Evolutionary conservation across 2,113 vertebrate species (phyloP), one percentile per base, ranked within the genome.

Genomic region (Neolamprologus kungweensis): DNA sequence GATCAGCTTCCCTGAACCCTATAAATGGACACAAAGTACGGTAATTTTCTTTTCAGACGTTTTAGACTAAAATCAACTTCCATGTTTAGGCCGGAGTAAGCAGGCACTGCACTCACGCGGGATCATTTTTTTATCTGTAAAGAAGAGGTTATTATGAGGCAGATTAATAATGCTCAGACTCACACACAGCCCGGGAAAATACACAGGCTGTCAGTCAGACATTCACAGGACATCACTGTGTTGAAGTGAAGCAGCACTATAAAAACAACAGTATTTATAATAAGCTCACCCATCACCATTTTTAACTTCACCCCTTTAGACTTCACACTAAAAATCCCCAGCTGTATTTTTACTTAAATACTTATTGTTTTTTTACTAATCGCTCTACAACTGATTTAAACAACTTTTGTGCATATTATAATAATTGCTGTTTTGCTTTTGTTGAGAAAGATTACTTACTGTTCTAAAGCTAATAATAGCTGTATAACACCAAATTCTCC

Each of bases 1-100:
- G 84, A 85, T 79, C 81, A 84, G 82, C 65, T 91, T 93, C 84
- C 82, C 78, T 84, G 75, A 85, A 80, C 58, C 33, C 71, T 81
- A 79, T 73, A 87, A 85, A 94, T 71, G 12, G 58, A 71, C 5
- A 3, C 63, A 19, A 68, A 80, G 28, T 23, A 21, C 57, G 9
- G 47, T 42, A 28, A 80, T 82, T 78, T 89, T 82, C 31, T 80
- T 26, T 33, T 68, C 28, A 53, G 28, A 60, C 6, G 31, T 88
- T 45, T 50, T 47, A 50, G 23, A 75, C 14, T 26, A 33, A 86
- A 86, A 57, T 8, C 73, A 9, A 4, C 14, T 10, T 79, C 80
- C 58, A 84, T 81, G 89, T 90, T 82, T 85, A 85, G 58, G 83
- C 14, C 7, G 1, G 31, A 50, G 71, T 55, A 50, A 54, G 81